Conservation (phyloP, 2,888 invertebrate genomes). For the Melinopterus prodromus region DNA sequence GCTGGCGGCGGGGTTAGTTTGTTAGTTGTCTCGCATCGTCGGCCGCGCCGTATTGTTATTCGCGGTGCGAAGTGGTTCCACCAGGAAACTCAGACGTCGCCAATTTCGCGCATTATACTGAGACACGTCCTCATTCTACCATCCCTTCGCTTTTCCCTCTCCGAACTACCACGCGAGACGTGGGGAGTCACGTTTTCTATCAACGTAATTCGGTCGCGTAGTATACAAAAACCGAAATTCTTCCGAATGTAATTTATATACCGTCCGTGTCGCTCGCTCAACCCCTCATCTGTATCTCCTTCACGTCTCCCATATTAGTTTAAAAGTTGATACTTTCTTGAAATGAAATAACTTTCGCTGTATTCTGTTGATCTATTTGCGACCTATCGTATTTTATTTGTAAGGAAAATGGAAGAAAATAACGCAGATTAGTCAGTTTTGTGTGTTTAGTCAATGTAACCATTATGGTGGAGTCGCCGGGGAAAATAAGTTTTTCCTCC, state of each 20-base stretch:
- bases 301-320: background rate
- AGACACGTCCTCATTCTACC: background rate
- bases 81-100: background rate
- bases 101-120: background rate
- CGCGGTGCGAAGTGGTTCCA: constrained; percentile 4
- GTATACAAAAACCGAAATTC: background rate
- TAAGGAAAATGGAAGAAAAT: too few relatives aligned
- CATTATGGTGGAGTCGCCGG: too few relatives aligned
- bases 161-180: background rate
- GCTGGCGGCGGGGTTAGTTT: background rate
- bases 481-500: too few relatives aligned
- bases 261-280: background rate
- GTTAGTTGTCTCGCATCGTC: background rate
- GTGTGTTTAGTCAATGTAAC: too few relatives aligned
- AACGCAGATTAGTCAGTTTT: too few relatives aligned
- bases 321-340: background rate
- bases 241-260: background rate
- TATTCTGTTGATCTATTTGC: background rate
- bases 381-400: too few relatives aligned
- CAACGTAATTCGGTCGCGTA: background rate
- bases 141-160: background rate
- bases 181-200: background rate
- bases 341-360: background rate
- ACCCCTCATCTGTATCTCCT: background rate
- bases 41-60: background rate